Evolutionary conservation across 92 coral and sea anemone genomes (phyloP), one percentile per base, ranked within the genome.

Genomic region (Nematostella vectensis): DNA sequence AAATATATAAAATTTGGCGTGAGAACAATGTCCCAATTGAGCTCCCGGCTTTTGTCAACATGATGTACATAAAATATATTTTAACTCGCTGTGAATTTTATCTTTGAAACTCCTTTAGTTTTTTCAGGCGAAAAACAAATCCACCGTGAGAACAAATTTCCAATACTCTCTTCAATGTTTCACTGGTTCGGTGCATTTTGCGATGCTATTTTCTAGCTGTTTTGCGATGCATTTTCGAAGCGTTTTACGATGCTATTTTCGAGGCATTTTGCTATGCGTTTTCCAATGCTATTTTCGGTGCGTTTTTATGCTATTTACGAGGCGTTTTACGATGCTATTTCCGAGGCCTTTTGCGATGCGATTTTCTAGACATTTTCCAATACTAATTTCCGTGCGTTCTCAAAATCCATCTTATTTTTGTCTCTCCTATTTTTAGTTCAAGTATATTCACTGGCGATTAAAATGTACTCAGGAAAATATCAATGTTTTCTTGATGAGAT

Each of bases 11-110:
- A n/a, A n/a, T n/a, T n/a, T n/a, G n/a, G n/a, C n/a, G n/a, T n/a
- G n/a, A n/a, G n/a, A n/a, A n/a, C n/a, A n/a, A n/a, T n/a, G n/a
- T n/a, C n/a, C n/a, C n/a, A n/a, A n/a, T n/a, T n/a, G n/a, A n/a
- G n/a, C n/a, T n/a, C n/a, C n/a, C n/a, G n/a, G n/a, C n/a, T n/a
- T 33, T 33, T 33, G 40, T 33, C 40, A 33, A 33, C 40, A 33
- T 33, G 40, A 15, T 33, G 40, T 15, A 33, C n/a, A n/a, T n/a
- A n/a, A n/a, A n/a, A n/a, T n/a, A n/a, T n/a, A 33, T 15, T 33
- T 33, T 33, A 33, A 33, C 40, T 15, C 15, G 40, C 40, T 33
- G 40, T 33, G 40, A 6, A 33, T 33, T 33, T 33, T 33, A 33
- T 33, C 40, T 33, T 33, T 33, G 40, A 33, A 33, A 33, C 40